Base-by-base conservation (phyloP, 2,888 invertebrate species). In the Dorcus hopei region DNA sequence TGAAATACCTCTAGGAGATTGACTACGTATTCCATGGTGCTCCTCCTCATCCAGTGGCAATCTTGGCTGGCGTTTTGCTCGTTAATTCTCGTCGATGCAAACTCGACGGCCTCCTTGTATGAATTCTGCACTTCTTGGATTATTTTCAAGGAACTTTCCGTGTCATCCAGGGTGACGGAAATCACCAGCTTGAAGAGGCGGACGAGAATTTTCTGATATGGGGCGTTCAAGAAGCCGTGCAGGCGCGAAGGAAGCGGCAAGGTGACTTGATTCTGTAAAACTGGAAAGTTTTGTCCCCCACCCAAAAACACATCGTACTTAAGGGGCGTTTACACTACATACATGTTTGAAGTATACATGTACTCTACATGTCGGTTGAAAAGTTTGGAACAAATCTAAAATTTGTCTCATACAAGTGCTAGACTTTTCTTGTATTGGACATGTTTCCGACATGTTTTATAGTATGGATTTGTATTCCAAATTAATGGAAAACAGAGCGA, bases 1-100 rank as follows among this genome's bases (percentile, higher is more conserved):
- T 19, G 3, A 19, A 59, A 47, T 54, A 88, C 88, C 82, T 89
- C 88, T 60, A 87, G 77, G 68, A 81, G 82, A 69, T 85, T 84
- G 14, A 85, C 82, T 39, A 85, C 78, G 38, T 78, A 77, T 68
- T 85, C 86, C 64, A 86, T 79, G 3, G 80, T 74, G 38, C 80
- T 81, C 9, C 85, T 74, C 55, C 81, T 73, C 19, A 69, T 67
- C 82, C 83, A 85, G 9, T 78, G 70, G 16, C 53, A 76, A 67
- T 80, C 79, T 52, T 77, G 72, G 8, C 65, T 69, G 9, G 75
- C 73, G 62, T 81, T 78, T 61, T 79, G 77, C 19, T 77, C 73
- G 9, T 75, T 71, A 11, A 81, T 77, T 2, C 14, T 39, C 9
- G 19, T 26, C 38, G 49, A 39, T 38, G 49, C 23, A 57, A 26